Base-by-base conservation (phyloP, 2,888 invertebrate species). In the Drosophila mulleri region DNA sequence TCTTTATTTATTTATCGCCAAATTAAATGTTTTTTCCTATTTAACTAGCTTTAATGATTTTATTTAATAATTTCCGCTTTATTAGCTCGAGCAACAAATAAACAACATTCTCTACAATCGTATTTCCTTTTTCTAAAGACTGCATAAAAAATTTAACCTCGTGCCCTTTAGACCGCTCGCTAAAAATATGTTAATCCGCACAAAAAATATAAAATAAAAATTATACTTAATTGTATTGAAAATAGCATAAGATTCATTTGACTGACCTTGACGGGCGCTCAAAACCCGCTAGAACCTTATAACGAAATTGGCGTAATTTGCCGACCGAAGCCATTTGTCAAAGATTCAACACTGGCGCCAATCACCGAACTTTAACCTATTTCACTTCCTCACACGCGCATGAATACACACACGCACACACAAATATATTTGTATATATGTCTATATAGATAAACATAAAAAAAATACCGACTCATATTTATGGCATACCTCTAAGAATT, bases 161-260 rank as follows among this genome's bases (percentile, higher is more conserved):
- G 90, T 89, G 89, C 89, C 85, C 85, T 85, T 90, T 83, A 90
- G 89, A 90, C 88, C 90, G 72, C 73, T 50, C 64, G 67, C 67
- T 50, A 64, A 82, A 72, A 81, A 72, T 87, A 60, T 76, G 72
- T 76, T 88, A 85, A 82, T 83, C 83, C 70, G 58, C 67, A 61
- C 23, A 18, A 18, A 29, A 41, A 5, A 56, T 26, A 37, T 12
- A 12, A 37, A 16, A 2, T 50, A 60, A 50, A 50, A 45, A 35
- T 18, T 2, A 23, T 16, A 54, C 16, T 35, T 14, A 63, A 47
- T 18, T 16, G 39, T 58, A 42, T 73, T 44, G 39, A 59, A 67
- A 82, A 64, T 66, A 67, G 66, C 63, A 72, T 61, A 64, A 67
- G 75, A 67, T 74, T 68, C 66, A 72, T 72, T 62, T 47, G 66